Conservation (phyloP, 2,888 invertebrate genomes). For the Acanthoscelides obtectus region DNA sequence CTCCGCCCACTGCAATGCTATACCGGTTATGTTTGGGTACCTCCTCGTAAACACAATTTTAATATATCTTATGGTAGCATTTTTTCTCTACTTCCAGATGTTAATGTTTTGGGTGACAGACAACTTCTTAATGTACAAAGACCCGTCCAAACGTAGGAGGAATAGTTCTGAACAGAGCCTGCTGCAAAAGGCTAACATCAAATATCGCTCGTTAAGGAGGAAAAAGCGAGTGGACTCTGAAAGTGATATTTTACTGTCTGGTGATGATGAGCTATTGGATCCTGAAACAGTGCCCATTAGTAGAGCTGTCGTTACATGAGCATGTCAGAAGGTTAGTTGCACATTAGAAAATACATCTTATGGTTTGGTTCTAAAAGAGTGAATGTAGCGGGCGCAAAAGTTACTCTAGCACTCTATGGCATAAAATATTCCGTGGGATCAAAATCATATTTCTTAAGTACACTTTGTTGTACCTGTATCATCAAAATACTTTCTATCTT, state of each 20-base stretch:
- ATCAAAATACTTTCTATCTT: too few species aligned
- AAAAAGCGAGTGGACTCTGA: slow-evolving; percentile 53
- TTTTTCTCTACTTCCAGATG: slow-evolving; percentile 54
- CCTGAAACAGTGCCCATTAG: slow-evolving; percentile 39
- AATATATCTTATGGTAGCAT: background rate
- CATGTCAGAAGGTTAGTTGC: slow-evolving; percentile 1
- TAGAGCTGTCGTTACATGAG: slow-evolving; percentile 26
- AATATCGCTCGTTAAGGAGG: slow-evolving; percentile 56
- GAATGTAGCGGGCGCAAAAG: too few species aligned
- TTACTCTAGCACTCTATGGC: too few species aligned
- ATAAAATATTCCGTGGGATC: too few species aligned
- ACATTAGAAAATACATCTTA: too few species aligned
- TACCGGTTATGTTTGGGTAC: too few species aligned
- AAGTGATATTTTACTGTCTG: slow-evolving; percentile 58
- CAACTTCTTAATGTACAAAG: slow-evolving; percentile 72
- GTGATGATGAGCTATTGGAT: slow-evolving; percentile 60
- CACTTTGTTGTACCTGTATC: too few species aligned
- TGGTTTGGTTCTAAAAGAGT: too few species aligned
- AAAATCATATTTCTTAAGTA: too few species aligned
- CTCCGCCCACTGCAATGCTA: too few species aligned
- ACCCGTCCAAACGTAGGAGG: slow-evolving; percentile 47
- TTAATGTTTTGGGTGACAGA: slow-evolving; percentile 85
- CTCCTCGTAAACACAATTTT: background rate
- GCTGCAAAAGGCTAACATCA: slow-evolving; percentile 45
- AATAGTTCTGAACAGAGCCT: slow-evolving; percentile 39